Base-by-base conservation (phyloP, 2,888 invertebrate species). In the Lepidonotus clava region DNA sequence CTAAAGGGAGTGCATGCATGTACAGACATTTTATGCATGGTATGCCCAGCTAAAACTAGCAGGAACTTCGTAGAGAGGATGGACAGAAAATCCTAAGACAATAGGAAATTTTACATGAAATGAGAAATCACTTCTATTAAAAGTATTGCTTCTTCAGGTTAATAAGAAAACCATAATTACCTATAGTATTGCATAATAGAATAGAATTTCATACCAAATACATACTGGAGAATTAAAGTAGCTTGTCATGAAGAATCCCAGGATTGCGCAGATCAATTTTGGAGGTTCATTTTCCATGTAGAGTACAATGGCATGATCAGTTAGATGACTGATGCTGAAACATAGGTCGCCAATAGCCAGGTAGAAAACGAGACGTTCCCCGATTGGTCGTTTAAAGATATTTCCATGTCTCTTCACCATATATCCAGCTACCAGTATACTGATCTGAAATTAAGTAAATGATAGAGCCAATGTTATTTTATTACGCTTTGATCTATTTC, bases 301-400 rank as follows among this genome's bases (percentile, higher is more conserved):
- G 28, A 80, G 80, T 28, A 80, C 51, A 32, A 46, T 46, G 28
- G 80, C 80, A 28, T 80, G 80, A 46, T 80, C 80, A 18, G 28
- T 28, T 28, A 41, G 34, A 18, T 80, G 80, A 18, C 32, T 32
- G 46, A 80, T 80, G 21, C 80, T 80, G 51, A 80, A 80, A 21
- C 80, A 41, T 46, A 80, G 32, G 46, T 80, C 85, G 5, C 56
- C 67, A 36, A 71, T 8, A 6, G 85, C 76, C 71, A 85, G 46
- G 61, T 85, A 85, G 28, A 61, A 85, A 4, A 85, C 85, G 8
- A 85, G 67, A 24, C 85, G 40, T 71, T 85, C 85, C 32, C 85
- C 85, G 21, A 85, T 85, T 0, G 85, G 66, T 6, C 85, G 40
- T 28, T 67, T 85, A 38, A 85, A 85, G 46, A 85, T 36, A 38